phyloP scores from a whole-genome alignment of 2,113 vertebrate species.

The Chaetodon auriga region DNA sequence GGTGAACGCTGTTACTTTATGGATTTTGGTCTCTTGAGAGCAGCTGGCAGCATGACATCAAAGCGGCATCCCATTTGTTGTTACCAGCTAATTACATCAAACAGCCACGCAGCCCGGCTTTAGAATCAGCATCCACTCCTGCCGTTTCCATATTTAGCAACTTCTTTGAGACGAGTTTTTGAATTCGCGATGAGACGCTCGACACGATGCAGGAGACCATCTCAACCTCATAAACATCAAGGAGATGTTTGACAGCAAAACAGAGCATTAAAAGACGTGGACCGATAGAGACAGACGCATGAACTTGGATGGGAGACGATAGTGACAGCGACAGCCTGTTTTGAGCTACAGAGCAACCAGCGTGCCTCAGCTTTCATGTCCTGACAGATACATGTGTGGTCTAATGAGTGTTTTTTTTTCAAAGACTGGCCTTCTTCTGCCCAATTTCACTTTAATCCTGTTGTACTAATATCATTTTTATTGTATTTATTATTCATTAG shows the following conservation, averaged over 20 bases:
- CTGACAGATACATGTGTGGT: conserved; percentile 49
- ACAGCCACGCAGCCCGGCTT: conserved; percentile 53
- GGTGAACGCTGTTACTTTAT: conserved; percentile 55
- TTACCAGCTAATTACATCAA: conserved; percentile 80
- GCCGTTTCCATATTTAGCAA: conserved; percentile 68
- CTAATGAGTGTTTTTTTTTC: conserved; percentile 45
- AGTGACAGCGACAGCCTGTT: conserved; percentile 47
- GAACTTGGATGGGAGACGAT: conserved; percentile 13
- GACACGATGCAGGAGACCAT: conserved; percentile 44
- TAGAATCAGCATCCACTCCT: conserved; percentile 50
- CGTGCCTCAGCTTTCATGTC: conserved; percentile 39
- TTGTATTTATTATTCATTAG: background rate
- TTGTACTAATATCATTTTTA: background rate
- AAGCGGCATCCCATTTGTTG: conserved; percentile 66
- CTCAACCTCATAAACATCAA: conserved; percentile 52
- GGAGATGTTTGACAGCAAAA: conserved; percentile 46
- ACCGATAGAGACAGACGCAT: conserved; percentile 21
- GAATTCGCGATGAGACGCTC: conserved; percentile 62
- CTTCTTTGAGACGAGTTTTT: conserved; percentile 58
- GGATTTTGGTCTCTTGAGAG: conserved; percentile 53
- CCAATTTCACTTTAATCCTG: background rate
- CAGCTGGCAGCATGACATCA: conserved; percentile 64
- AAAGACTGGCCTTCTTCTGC: conserved; percentile 19
- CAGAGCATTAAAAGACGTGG: conserved; percentile 26
- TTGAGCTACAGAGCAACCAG: conserved; percentile 21